Percentiles rank a stretch among this genome's conserved stretches.
Evolutionary conservation across 1,140 invertebrate genomes (phyloP).

Genomic region (Saccostrea glomerata): DNA sequence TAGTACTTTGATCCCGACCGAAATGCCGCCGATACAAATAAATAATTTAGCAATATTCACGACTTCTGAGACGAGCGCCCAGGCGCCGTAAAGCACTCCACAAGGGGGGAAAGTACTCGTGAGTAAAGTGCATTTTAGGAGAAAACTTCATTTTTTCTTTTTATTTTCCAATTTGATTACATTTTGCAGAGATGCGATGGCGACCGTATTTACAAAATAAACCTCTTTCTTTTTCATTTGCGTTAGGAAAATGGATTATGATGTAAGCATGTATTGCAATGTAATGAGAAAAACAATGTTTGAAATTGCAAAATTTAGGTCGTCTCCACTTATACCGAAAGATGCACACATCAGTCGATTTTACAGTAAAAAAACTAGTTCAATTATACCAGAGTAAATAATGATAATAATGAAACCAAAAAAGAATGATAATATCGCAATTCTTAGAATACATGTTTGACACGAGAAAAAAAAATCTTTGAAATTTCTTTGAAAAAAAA

Average conservation of each 20-base stretch:
- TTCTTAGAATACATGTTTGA: too few relatives aligned
- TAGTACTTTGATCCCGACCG: conserved; percentile 29
- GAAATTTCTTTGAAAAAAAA: too few relatives aligned
- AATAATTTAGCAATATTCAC: conserved; percentile 16
- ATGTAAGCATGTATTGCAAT: background rate
- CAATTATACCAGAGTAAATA: too few relatives aligned
- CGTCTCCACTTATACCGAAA: too few relatives aligned
- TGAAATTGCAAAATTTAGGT: too few relatives aligned
- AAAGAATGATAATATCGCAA: too few relatives aligned
- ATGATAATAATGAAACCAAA: too few relatives aligned
- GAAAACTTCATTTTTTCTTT: conserved; percentile 3
- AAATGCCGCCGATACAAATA: conserved; percentile 27
- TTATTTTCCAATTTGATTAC: conserved; percentile 15
- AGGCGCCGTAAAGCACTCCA: background rate
- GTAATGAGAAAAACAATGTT: too few relatives aligned
- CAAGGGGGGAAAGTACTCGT: conserved; percentile 6
- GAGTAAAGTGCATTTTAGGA: background rate
- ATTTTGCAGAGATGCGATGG: conserved; percentile 19
- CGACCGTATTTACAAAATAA: conserved; percentile 1
- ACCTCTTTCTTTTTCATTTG: background rate
- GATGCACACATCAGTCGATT: too few relatives aligned
- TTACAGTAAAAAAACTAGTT: too few relatives aligned
- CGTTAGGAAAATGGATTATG: background rate
- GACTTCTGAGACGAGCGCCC: conserved; percentile 1
- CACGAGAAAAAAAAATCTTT: too few relatives aligned